Evolutionary conservation across 2,888 invertebrate species (phyloP), one percentile per base, ranked within the genome.

Genomic region (Pachydiplax longipennis): DNA sequence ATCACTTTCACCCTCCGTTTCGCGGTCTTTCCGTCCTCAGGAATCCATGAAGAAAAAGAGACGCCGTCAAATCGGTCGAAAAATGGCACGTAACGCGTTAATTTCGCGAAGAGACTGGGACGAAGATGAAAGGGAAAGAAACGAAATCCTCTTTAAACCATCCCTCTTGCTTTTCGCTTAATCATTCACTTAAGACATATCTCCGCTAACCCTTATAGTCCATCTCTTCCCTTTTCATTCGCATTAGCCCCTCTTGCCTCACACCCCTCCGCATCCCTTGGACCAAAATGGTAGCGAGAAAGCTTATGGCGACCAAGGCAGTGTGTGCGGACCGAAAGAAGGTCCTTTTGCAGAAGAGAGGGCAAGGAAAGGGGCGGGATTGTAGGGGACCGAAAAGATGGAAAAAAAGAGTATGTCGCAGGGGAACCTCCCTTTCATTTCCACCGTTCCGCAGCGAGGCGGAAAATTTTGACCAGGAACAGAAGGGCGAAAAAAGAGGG

Each of bases 401-500:
- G 82, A 44, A 48, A 25, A 40, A 82, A 40, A 48, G 58, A 35
- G 82, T 83, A 61, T 61, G 87, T 87, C 87, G 61, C 87, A 87
- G 58, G 87, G 87, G 61, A 61, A 58, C 83, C 40, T 87, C 87
- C 87, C 87, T 87, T 87, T 87, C 87, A 87, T 87, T 87, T 65
- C 61, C 87, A 87, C 58, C 61, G 87, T 87, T 87, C 87, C 61
- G 87, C 87, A 87, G 58, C 87, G 87, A 61, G 87, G 87, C 87
- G 87, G 87, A 87, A 87, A 87, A 87, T 87, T 65, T 87, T 87
- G 87, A 87, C 87, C 87, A 37, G 87, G 44, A 61, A 48, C 61
- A 61, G 87, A 61, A 65, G 87, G 40, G 61, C 58, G 37, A 12
- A 35, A 12, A 2, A 22, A 31, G 18, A 31, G 35, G 58, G 83